Evolutionary conservation across 2,888 invertebrate species (phyloP).

Genomic region (Agapostemon virescens): DNA sequence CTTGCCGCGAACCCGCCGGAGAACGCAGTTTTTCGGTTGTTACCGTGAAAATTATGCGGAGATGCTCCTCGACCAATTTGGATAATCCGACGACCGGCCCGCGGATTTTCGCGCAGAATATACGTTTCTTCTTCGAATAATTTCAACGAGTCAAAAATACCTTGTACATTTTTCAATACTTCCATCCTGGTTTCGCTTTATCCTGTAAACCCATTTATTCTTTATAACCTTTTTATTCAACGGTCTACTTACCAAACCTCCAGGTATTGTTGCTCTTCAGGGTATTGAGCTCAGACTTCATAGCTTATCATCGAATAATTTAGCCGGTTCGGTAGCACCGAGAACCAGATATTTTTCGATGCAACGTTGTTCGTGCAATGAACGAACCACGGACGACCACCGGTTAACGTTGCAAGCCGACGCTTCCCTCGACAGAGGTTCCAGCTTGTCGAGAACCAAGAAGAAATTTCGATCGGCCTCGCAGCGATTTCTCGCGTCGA

Average conservation of each 20-base stretch:
- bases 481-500: neutral
- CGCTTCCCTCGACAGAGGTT: neutral
- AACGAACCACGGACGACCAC: too few relatives aligned
- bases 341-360: too few relatives aligned
- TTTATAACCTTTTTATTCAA: neutral
- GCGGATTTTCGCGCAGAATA: too few relatives aligned
- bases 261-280: neutral
- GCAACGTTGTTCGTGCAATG: too few relatives aligned
- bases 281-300: neutral
- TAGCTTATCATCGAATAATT: neutral
- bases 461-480: neutral
- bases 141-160: too few relatives aligned
- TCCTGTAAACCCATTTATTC: conserved; percentile 3
- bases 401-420: too few relatives aligned
- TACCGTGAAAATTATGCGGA: neutral
- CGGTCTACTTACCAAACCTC: neutral
- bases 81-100: too few relatives aligned
- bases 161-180: conserved; percentile 1
- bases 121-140: too few relatives aligned
- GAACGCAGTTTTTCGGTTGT: neutral
- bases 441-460: neutral
- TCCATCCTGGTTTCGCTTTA: conserved; percentile 2
- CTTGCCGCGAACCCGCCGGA: neutral
- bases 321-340: too few relatives aligned
- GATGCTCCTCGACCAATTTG: neutral